Evolutionary conservation across 2,888 invertebrate species (phyloP).

Genomic region (Sinotaia quadrata): DNA sequence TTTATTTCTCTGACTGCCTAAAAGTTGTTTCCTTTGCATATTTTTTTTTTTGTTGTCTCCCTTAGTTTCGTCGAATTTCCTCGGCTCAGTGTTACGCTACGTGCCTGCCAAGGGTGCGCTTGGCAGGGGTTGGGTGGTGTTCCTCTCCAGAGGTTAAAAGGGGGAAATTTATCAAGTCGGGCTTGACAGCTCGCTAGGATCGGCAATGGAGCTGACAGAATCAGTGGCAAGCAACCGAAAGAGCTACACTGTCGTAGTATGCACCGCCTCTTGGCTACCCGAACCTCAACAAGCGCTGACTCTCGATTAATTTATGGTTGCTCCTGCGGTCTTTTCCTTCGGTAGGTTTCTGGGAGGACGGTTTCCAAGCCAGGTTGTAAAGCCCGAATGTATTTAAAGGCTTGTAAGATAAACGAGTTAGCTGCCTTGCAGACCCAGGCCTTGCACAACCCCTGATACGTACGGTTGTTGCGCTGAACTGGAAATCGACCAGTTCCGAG

Average conservation of each 20-base stretch:
- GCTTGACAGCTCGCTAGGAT: constrained; percentile 15
- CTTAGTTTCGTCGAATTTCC: neutral
- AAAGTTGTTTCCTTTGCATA: neutral
- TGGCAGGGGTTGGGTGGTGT: neutral
- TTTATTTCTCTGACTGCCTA: neutral
- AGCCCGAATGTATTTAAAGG: no score
- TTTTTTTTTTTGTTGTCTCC: neutral
- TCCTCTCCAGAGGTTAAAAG: constrained; percentile 16
- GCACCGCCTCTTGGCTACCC: neutral
- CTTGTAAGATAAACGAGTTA: no score
- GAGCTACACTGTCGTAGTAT: constrained; percentile 3
- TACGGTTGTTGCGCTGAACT: no score
- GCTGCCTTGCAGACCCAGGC: no score
- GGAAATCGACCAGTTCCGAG: no score
- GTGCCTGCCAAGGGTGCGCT: neutral
- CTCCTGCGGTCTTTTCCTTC: no score
- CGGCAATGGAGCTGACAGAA: neutral
- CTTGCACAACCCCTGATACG: no score
- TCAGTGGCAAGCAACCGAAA: neutral
- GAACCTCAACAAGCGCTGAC: neutral
- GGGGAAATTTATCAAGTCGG: constrained; percentile 26
- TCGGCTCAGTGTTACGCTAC: neutral
- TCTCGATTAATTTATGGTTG: neutral
- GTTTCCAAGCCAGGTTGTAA: no score
- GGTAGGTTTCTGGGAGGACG: no score